Evolutionary conservation across 2,113 vertebrate species (phyloP).

Genomic region (Ophthalmolycus amberensis): DNA sequence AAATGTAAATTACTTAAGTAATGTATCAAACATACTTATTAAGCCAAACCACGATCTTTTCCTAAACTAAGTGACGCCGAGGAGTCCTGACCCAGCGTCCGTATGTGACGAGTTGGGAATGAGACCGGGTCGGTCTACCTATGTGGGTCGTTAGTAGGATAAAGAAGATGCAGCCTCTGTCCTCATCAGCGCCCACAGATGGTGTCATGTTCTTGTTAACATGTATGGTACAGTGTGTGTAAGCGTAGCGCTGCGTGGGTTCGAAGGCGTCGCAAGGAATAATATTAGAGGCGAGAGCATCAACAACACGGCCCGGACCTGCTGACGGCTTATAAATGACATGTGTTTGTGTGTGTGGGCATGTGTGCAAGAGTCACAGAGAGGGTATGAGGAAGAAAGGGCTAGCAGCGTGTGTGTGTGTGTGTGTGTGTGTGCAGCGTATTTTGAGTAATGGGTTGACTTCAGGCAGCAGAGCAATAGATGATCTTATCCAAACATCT

Average conservation of each 20-base stretch:
- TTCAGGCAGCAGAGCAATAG: constrained; percentile 46
- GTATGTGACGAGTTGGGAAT: not conserved
- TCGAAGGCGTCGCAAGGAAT: constrained; percentile 43
- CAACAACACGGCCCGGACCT: constrained; percentile 25
- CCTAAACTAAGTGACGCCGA: not conserved
- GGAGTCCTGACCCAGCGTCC: too few relatives aligned
- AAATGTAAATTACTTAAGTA: too few relatives aligned
- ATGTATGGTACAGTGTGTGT: constrained; percentile 8
- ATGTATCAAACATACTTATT: too few relatives aligned
- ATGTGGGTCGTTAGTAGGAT: not conserved
- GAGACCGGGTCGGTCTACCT: not conserved
- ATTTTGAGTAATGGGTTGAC: constrained; percentile 50
- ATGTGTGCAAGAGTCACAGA: not conserved
- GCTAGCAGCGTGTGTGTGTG: not conserved
- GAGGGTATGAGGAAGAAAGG: constrained; percentile 1
- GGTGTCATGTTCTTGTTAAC: not conserved
- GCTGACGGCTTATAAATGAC: constrained; percentile 61
- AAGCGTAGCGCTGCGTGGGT: constrained; percentile 31
- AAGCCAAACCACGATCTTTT: not conserved
- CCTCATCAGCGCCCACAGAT: not conserved
- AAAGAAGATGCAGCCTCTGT: not conserved
- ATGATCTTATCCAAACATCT: constrained; percentile 60
- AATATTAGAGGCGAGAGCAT: constrained; percentile 49
- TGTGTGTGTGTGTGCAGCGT: not conserved
- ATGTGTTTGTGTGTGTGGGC: constrained; percentile 25